Conservation (phyloP, 1,140 invertebrate species). For the Drosophila mojavensis region DNA sequence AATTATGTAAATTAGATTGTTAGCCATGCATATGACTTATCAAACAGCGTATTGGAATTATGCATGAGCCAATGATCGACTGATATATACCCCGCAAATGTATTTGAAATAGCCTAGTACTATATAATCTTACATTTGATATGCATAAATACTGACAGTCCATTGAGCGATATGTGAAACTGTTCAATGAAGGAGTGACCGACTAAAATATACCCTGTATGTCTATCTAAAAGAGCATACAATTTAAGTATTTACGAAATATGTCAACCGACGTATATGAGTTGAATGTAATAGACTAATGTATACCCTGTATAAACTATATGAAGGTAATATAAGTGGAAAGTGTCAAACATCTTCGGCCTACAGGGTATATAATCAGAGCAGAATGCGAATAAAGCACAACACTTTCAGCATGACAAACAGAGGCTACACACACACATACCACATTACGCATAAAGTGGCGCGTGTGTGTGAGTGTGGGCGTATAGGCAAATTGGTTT, state of each 20-base stretch:
- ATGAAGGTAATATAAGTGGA: no score
- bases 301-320: not conserved
- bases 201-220: no score
- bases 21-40: not conserved
- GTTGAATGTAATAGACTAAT: not conserved
- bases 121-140: not conserved
- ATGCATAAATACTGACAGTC: not conserved
- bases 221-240: no score
- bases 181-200: no score
- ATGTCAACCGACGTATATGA: no score
- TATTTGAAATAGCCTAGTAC: not conserved
- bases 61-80: not conserved
- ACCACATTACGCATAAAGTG: conserved; percentile 1
- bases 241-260: no score
- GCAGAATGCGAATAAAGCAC: conserved; percentile 20
- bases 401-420: conserved; percentile 44
- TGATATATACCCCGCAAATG: not conserved
- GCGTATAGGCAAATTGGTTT: conserved; percentile 35
- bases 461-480: conserved; percentile 11
- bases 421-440: conserved; percentile 34
- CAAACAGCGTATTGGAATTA: not conserved
- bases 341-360: not conserved
- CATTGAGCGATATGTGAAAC: no score
- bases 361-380: conserved; percentile 21
- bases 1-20: not conserved